Evolutionary conservation across 2,797 vertebrate genomes (phyloP), one percentile per base, ranked within the genome.

Genomic region (Botia almorhae): DNA sequence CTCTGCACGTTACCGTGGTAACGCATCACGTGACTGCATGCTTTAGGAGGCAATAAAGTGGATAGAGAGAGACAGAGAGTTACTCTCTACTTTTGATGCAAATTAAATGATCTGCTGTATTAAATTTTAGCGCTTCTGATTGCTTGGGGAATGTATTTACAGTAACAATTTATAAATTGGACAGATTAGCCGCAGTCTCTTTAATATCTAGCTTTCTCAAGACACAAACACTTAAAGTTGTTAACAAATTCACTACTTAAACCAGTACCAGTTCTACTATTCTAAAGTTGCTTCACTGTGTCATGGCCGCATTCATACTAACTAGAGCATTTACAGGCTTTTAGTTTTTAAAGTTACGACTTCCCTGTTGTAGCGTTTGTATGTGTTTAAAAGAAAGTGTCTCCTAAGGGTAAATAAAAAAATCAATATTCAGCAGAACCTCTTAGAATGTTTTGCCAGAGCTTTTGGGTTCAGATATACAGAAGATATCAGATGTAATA

Each of bases 1-100:
- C 69, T 83, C 76, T 80, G 69, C 78, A 86, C 82, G 90, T 92
- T 90, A 84, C 92, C 82, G 8, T 89, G 87, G 90, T 88, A 92
- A 93, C 90, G 1, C 63, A 70, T 89, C 89, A 87, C 86, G 74
- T 85, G 89, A 84, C 70, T 67, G 0, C 17, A 58, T 43, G 60
- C 74, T 80, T 70, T 65, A 81, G 70, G 61, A 81, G 80, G 76
- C 74, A 80, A 39, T 55, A 69, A 76, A 82, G 75, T 63, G 39
- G 58, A 67, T 33, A 73, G 12, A 56, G 2, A 58, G 36, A 53
- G 14, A 26, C 11, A 50, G 26, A 55, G 21, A 29, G 39, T 82
- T 74, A 61, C 70, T 85, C 68, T 46, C 48, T 63, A 43, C 12
- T 63, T 78, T 48, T 77, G 68, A 5, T 51, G 46, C 14, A 48